Evolutionary conservation across 2,888 invertebrate species (phyloP), one percentile per base, ranked within the genome.

Genomic region (Epinotia bilunana): DNA sequence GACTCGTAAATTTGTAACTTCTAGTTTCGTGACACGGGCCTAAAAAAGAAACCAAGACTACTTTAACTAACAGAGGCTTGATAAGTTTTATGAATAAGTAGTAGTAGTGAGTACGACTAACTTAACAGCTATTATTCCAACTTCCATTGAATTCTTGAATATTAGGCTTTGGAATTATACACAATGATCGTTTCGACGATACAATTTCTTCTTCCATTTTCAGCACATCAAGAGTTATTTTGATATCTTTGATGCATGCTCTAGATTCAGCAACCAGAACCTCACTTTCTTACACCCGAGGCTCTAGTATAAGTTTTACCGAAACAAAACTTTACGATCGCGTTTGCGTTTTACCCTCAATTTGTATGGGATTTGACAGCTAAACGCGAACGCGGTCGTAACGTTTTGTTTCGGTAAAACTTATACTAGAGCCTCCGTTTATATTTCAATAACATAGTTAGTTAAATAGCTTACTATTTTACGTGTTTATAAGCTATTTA

Each of bases 271-370:
- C 2, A 61, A 28, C 16, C 28, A 18, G 63, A 46, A 64, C 23
- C 63, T 72, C 62, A 64, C 57, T 64, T 46, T 72, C 55, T 64
- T 64, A n/a, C 13, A 39, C 58, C 57, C 49, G 2, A 67, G n/a
- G n/a, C n/a, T n/a, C n/a, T n/a, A n/a, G n/a, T n/a, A n/a, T n/a
- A n/a, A n/a, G n/a, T n/a, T n/a, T n/a, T n/a, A n/a, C n/a, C n/a
- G n/a, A n/a, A n/a, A n/a, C n/a, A n/a, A n/a, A n/a, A n/a, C n/a
- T n/a, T n/a, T n/a, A n/a, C n/a, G n/a, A n/a, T n/a, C n/a, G n/a
- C n/a, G n/a, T n/a, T n/a, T n/a, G n/a, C n/a, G n/a, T n/a, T n/a
- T n/a, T n/a, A n/a, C n/a, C n/a, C n/a, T n/a, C n/a, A n/a, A n/a
- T n/a, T n/a, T n/a, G n/a, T n/a, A n/a, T n/a, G n/a, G n/a, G n/a